Evolutionary conservation across 2,888 invertebrate species (phyloP), one percentile per base, ranked within the genome.

Genomic region (Chamaedrilus cognettii): DNA sequence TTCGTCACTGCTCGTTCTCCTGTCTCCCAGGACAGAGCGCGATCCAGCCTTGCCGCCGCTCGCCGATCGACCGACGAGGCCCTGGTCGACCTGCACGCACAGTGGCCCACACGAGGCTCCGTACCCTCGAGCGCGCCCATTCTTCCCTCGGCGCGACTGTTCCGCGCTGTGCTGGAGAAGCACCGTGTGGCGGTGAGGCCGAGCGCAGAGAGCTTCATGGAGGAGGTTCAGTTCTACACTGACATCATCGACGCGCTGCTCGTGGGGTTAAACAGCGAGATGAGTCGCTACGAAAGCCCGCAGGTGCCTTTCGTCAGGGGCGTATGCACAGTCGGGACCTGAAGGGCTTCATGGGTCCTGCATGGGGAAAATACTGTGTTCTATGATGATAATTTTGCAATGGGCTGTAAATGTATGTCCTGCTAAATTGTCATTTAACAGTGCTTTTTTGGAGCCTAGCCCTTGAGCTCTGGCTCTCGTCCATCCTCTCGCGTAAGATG

Each of bases 191-290:
- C 56, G 4, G 67, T 71, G 49, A 67, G 64, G 49, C 66, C 55
- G 15, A 66, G 69, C 26, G n/a, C n/a, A n/a, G 59, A 70, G 50
- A 60, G 70, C 59, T 73, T 72, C 65, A 64, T 66, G 70, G 66
- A 71, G n/a, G 72, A 74, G 63, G 50, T 71, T 34, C 65, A 73
- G 67, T 73, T 71, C 67, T 73, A 73, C 67, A 73, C 72, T 7
- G 64, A 72, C 58, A 59, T 72, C 60, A 68, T 73, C 33, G 72
- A 72, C 33, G 63, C 65, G 19, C 23, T 73, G 26, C 70, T 61
- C 60, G 69, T 64, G 49, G 71, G 72, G 72, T 50, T 72, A 30
- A 52, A 33, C 49, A 50, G 66, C 3, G 57, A 65, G 50, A 49
- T 63, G n/a, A 52, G 59, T 26, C 26, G 35, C 34, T 52, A 35